Conservation (phyloP, 2,113 vertebrate species). For the Andinoacara biseriatus region DNA sequence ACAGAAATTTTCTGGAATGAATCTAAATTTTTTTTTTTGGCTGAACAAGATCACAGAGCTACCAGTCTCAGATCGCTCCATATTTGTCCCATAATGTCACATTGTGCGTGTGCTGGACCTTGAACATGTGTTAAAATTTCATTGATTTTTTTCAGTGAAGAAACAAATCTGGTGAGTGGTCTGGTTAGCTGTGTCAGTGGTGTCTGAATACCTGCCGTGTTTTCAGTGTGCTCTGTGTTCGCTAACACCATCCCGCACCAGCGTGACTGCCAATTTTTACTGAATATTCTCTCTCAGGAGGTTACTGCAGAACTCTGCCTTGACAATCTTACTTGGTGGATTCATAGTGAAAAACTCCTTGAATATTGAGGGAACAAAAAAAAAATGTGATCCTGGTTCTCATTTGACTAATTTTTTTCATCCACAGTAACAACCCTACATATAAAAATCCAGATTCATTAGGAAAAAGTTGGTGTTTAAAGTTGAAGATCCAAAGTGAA, state of each 20-base stretch:
- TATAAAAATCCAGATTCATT: not conserved
- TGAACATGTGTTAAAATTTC: not conserved
- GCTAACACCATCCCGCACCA: not conserved
- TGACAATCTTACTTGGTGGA: not conserved
- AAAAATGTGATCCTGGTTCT: not conserved
- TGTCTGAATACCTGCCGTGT: too few relatives aligned
- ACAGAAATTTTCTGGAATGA: not conserved
- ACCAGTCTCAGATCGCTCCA: not conserved
- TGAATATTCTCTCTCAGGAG: not conserved
- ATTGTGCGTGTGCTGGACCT: not conserved
- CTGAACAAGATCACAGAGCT: rapidly evolving
- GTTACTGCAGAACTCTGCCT: not conserved
- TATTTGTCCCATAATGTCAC: rapidly evolving
- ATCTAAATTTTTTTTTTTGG: not conserved
- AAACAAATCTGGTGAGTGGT: not conserved
- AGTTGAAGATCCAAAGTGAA: too few relatives aligned
- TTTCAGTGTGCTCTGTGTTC: not conserved
- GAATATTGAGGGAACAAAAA: not conserved
- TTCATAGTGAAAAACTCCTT: not conserved
- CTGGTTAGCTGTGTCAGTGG: not conserved
- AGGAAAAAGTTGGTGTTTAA: too few relatives aligned
- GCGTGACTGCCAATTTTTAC: not conserved
- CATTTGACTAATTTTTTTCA: too few relatives aligned
- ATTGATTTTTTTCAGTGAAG: not conserved
- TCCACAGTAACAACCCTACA: not conserved